Percentiles rank a stretch among this genome's conserved stretches.
Conservation (phyloP, 92 coral and sea anemone species). For the Porites lobata region DNA sequence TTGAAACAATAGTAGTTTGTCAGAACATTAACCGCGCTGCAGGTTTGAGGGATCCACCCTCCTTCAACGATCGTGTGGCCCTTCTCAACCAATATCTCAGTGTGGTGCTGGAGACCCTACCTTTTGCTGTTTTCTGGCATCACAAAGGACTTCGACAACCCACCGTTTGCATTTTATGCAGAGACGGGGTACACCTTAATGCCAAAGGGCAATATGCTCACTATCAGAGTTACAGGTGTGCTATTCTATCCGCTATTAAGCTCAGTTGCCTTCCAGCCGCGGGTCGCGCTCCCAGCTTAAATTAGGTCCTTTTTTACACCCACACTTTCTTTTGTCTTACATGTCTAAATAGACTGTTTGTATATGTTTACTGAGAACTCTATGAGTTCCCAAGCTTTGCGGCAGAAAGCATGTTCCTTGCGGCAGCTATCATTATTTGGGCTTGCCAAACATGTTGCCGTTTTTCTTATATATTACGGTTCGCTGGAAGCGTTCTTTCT, state of each 20-base stretch:
- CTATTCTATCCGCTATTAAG: not conserved
- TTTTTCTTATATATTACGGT: not conserved
- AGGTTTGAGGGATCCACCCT: too few relatives aligned
- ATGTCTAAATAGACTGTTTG: not conserved
- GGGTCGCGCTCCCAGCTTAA: not conserved
- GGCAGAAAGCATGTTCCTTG: constrained; percentile 1
- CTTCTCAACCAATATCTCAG: too few relatives aligned
- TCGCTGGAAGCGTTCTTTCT: not conserved
- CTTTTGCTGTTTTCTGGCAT: too few relatives aligned
- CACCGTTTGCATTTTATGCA: too few relatives aligned
- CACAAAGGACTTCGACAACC: too few relatives aligned
- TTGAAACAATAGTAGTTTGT: too few relatives aligned
- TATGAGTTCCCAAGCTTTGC: not conserved
- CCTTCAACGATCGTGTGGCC: too few relatives aligned
- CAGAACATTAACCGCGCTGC: too few relatives aligned
- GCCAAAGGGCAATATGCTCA: too few relatives aligned
- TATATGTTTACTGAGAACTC: not conserved
- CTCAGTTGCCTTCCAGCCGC: not conserved
- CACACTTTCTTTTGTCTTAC: too few relatives aligned
- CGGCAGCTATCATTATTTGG: not conserved
- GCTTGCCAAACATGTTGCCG: constrained; percentile 22
- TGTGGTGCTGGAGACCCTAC: too few relatives aligned
- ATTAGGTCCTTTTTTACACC: not conserved
- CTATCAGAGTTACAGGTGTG: not conserved
- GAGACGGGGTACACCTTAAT: too few relatives aligned